phyloP scores from a whole-genome alignment of 2,888 invertebrate genomes.

The Andrena chrysosceles region DNA sequence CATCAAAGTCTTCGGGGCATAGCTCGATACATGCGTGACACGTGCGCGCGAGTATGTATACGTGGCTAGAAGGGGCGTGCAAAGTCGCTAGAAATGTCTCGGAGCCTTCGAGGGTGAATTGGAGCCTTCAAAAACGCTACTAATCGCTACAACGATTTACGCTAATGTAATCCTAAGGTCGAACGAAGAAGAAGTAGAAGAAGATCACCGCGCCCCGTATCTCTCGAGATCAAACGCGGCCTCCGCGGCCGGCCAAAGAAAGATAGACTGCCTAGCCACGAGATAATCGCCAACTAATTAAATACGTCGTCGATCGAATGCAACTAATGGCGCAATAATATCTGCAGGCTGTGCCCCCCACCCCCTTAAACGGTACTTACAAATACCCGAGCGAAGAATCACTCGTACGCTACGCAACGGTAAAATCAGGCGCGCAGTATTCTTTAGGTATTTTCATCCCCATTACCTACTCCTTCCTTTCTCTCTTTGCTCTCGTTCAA shows the following conservation, averaged over 20 bases:
- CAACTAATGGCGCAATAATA: slow-evolving; percentile 55
- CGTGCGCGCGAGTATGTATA: background rate
- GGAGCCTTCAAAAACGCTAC: slow-evolving; percentile 26
- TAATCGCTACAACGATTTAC: slow-evolving; percentile 51
- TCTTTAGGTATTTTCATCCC: slow-evolving; percentile 8
- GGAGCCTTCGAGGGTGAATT: slow-evolving; percentile 33
- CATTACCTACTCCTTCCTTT: background rate
- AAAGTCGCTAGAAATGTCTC: slow-evolving; percentile 24
- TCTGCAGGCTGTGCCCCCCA: slow-evolving; percentile 28
- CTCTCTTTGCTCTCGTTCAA: slow-evolving; percentile 20
- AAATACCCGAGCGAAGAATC: slow-evolving; percentile 45
- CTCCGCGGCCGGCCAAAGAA: slow-evolving; percentile 35
- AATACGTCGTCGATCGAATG: slow-evolving; percentile 46
- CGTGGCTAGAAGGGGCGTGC: background rate
- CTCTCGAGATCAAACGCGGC: slow-evolving; percentile 62
- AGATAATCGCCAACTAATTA: slow-evolving; percentile 51
- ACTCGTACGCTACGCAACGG: slow-evolving; percentile 45
- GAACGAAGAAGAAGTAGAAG: slow-evolving; percentile 28
- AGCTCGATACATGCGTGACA: slow-evolving; percentile 29
- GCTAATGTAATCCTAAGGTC: slow-evolving; percentile 45
- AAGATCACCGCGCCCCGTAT: slow-evolving; percentile 13
- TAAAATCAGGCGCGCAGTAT: slow-evolving; percentile 57
- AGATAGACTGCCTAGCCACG: slow-evolving; percentile 40
- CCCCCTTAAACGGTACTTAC: slow-evolving; percentile 43
- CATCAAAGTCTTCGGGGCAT: slow-evolving; percentile 13